Conservation (phyloP, 2,888 invertebrate genomes). For the Callinectes sapidus region DNA sequence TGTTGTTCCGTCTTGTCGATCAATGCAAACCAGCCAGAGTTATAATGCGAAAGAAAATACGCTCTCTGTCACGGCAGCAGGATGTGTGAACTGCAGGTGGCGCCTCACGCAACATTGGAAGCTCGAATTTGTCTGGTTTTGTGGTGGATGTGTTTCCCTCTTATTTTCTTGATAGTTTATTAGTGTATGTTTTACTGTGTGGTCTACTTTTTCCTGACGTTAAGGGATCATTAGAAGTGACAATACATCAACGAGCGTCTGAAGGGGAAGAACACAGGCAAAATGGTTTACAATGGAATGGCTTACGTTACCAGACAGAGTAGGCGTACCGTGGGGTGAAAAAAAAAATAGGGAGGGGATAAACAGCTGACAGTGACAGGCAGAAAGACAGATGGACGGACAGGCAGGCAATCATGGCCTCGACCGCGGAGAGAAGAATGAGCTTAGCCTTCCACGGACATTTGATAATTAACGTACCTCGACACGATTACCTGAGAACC, state of each 20-base stretch:
- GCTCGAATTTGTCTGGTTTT: not conserved
- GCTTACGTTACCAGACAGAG: not conserved
- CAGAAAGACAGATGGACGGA: slow-evolving; percentile 31
- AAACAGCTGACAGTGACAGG: not conserved
- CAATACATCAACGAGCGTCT: not conserved
- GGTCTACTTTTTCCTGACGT: not conserved
- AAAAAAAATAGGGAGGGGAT: not conserved
- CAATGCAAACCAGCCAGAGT: slow-evolving; percentile 24
- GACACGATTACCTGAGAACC: slow-evolving; percentile 7
- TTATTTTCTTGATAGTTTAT: not conserved
- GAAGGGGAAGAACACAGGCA: not conserved
- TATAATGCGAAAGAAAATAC: slow-evolving; percentile 35
- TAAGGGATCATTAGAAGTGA: not conserved
- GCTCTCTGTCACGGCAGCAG: slow-evolving; percentile 15
- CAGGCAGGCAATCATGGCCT: not conserved
- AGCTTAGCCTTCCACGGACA: slow-evolving; percentile 1
- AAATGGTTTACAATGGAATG: not conserved
- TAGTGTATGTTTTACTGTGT: not conserved
- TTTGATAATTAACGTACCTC: slow-evolving; percentile 2
- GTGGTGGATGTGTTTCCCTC: not conserved
- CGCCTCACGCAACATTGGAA: not conserved
- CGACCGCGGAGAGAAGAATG: not conserved
- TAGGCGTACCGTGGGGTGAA: not conserved
- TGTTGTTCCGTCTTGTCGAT: slow-evolving; percentile 22
- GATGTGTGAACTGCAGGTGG: slow-evolving; percentile 21